Evolutionary conservation across 2,797 vertebrate genomes (phyloP).

Genomic region (Lagodon rhomboides): DNA sequence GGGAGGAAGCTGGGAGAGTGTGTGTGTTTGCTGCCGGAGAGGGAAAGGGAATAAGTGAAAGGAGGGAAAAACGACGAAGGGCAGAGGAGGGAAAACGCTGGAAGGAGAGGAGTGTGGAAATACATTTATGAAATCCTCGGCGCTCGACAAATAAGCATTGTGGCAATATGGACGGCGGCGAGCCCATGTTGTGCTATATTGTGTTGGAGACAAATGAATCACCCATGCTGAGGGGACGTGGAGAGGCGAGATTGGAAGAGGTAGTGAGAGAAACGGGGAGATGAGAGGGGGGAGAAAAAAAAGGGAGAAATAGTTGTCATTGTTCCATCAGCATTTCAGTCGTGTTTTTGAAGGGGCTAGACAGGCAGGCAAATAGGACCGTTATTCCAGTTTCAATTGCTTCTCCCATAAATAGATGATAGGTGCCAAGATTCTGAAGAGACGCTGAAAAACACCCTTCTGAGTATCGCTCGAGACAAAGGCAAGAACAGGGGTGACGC

Average conservation of each 20-base stretch:
- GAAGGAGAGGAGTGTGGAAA: constrained; percentile 71
- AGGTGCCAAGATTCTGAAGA: constrained; percentile 74
- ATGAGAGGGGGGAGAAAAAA: constrained; percentile 58
- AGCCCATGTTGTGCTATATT: constrained; percentile 79
- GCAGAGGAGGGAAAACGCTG: constrained; percentile 48
- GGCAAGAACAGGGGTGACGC: constrained; percentile 62
- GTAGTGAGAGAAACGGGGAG: constrained; percentile 72
- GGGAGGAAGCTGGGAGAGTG: constrained; percentile 43
- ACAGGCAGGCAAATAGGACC: constrained; percentile 79
- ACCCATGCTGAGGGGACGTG: constrained; percentile 80
- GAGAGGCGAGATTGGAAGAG: constrained; percentile 78
- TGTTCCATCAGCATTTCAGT: constrained; percentile 81
- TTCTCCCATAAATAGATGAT: constrained; percentile 79
- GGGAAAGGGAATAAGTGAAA: constrained; percentile 54
- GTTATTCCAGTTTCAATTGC: constrained; percentile 76
- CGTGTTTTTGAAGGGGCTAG: constrained; percentile 74
- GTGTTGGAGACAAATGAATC: constrained; percentile 85
- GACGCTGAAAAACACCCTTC: constrained; percentile 73
- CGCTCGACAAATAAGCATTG: constrained; percentile 80
- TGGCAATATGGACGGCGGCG: constrained; percentile 77
- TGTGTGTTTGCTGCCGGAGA: constrained; percentile 53
- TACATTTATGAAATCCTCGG: constrained; percentile 78
- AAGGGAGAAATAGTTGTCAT: constrained; percentile 76
- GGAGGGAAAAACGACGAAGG: background rate
- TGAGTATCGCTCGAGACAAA: constrained; percentile 68